Base-by-base conservation (phyloP, 2,797 vertebrate genomes). In the Heteromormyrus szaboi region DNA sequence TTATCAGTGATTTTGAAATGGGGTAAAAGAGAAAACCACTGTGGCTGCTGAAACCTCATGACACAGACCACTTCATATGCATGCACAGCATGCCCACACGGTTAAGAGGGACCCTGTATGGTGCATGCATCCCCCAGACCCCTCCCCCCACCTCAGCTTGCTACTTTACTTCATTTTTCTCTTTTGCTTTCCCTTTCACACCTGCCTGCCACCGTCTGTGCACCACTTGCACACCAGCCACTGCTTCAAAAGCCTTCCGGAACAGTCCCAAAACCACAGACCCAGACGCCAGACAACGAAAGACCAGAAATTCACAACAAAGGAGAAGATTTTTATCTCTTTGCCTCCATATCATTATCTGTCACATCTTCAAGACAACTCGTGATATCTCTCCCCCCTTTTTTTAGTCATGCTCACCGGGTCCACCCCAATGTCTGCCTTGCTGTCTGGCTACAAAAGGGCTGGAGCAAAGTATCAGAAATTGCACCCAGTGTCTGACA, bases 321-420 rank as follows among this genome's bases (percentile, higher is more conserved):
- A 86, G 53, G 50, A 9, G 7, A 59, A 86, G 85, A 41, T 41
- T 37, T 86, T 86, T 41, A 56, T 59, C 53, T 37, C 33, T n/a
- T 44, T 4, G 14, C 17, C 37, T 22, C 3, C 29, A 46, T 17
- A 59, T 54, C 17, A 9, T 59, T 86, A 56, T 86, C 85, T 86
- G 17, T 53, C 8, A 12, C 85, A 86, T 86, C 85, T 86, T 56
- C 85, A 86, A 86, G 17, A 56, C 54, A 56, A 56, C 85, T 44
- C 37, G 29, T 44, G 29, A 86, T 37, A 44, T 19, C 54, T 41
- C 53, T 62, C 51, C 48, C 48, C 48, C 83, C 6, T 4, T 86
- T 56, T 59, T 4, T 9, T 37, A 4, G 14, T 37, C 85, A 41
- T 25, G 83, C 25, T 50, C 2, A 50, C 81, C 3, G 4, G 41